Evolutionary conservation across 1,140 invertebrate genomes (phyloP).

Genomic region (Notospermus geniculatus): DNA sequence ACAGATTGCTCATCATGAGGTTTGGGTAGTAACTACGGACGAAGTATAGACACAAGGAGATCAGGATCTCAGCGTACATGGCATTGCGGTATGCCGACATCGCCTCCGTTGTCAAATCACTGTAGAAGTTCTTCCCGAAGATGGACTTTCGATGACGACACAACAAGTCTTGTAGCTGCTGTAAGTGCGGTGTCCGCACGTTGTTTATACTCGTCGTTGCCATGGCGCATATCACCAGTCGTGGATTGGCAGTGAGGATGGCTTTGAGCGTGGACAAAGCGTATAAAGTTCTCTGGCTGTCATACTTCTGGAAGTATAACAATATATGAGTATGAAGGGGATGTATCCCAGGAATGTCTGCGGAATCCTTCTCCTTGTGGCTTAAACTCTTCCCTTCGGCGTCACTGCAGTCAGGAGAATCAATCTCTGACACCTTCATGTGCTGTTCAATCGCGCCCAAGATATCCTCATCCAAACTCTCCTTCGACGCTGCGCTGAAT

Average conservation of each 20-base stretch:
- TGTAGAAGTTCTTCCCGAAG: slow-evolving; percentile 75
- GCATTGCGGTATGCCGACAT: slow-evolving; percentile 64
- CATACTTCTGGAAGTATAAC: slow-evolving; percentile 78
- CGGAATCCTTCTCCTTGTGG: slow-evolving; percentile 45
- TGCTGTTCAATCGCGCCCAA: slow-evolving; percentile 34
- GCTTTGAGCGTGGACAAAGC: slow-evolving; percentile 74
- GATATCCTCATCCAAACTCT: slow-evolving; percentile 38
- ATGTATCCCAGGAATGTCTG: slow-evolving; percentile 65
- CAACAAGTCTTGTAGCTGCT: slow-evolving; percentile 65
- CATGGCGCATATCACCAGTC: slow-evolving; percentile 70
- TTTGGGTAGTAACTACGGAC: slow-evolving; percentile 80
- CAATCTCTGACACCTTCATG: slow-evolving; percentile 31
- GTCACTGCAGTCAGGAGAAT: slow-evolving; percentile 42
- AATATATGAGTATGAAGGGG: slow-evolving; percentile 80
- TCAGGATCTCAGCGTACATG: slow-evolving; percentile 81
- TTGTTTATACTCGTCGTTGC: slow-evolving; percentile 68
- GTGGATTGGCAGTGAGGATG: slow-evolving; percentile 70
- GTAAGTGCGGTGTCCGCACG: slow-evolving; percentile 54
- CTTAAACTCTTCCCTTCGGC: slow-evolving; percentile 39
- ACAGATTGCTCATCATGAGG: slow-evolving; percentile 64
- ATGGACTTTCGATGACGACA: slow-evolving; percentile 78
- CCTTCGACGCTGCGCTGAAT: slow-evolving; percentile 26
- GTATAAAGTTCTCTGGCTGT: slow-evolving; percentile 74
- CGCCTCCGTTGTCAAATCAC: slow-evolving; percentile 62
- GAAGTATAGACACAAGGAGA: slow-evolving; percentile 77